Evolutionary conservation across 2,113 vertebrate genomes (phyloP).

Genomic region (Toxotes jaculatrix): DNA sequence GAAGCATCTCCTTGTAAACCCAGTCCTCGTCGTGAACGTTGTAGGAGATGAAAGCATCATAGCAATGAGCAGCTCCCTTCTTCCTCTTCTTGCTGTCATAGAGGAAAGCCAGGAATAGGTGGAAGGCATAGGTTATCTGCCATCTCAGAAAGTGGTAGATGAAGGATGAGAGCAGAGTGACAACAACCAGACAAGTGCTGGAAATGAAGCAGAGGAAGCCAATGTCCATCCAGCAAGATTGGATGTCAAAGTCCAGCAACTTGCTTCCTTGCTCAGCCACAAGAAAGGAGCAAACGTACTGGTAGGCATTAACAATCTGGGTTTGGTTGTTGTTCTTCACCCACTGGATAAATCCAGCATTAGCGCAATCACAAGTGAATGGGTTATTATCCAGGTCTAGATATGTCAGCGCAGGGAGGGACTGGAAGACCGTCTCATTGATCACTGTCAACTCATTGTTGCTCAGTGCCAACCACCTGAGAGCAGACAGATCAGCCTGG

Average conservation of each 20-base stretch:
- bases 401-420: conserved; percentile 59
- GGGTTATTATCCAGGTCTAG: conserved; percentile 73
- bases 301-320: conserved; percentile 69
- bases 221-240: conserved; percentile 57
- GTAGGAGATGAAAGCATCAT: conserved; percentile 83
- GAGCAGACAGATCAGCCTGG: conserved; percentile 44
- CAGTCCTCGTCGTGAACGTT: conserved; percentile 75
- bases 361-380: conserved; percentile 77
- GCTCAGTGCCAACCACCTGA: conserved; percentile 53
- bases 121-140: conserved; percentile 71
- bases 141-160: conserved; percentile 68
- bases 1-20: conserved; percentile 74
- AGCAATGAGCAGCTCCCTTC: conserved; percentile 32
- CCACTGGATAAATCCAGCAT: conserved; percentile 72
- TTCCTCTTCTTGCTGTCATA: conserved; percentile 64
- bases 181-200: conserved; percentile 49
- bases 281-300: conserved; percentile 75
- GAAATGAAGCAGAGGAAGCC: conserved; percentile 67
- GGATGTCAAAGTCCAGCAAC: conserved; percentile 64
- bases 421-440: conserved; percentile 42
- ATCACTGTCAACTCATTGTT: conserved; percentile 66
- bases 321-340: conserved; percentile 58
- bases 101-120: conserved; percentile 74
- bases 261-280: conserved; percentile 39
- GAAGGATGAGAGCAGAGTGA: conserved; percentile 66